A percentile compares a stretch with the other conserved stretches of the same genome.
These are phyloP conservation scores for Anguilla rostrata DNA, from an alignment of 2,113 vertebrate genomes.

Conservation along the genomic window DNA sequence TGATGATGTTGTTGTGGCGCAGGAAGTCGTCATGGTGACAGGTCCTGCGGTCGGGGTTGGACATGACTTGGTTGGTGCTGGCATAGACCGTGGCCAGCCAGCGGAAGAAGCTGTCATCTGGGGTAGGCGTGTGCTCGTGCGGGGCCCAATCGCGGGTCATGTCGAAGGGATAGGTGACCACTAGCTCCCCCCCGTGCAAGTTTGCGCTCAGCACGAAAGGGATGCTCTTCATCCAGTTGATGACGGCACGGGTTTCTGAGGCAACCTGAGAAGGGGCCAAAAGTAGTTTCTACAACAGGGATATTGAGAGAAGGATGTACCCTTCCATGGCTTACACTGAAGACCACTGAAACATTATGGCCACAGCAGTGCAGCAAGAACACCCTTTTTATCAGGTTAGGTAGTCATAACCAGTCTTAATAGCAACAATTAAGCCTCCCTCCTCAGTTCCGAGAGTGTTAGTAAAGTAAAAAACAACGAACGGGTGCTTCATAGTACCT, in stretches of 20 bases:
- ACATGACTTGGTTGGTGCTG: slow-evolving; percentile 80
- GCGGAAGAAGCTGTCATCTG: slow-evolving; percentile 86
- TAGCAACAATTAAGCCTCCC: no score
- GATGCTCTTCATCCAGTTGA: slow-evolving; percentile 92
- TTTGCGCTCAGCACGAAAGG: slow-evolving; percentile 94
- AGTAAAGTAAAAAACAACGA: no score
- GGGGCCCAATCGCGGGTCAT: slow-evolving; percentile 88
- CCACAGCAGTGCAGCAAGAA: neutral
- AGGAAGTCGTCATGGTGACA: slow-evolving; percentile 90
- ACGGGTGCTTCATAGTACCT: no score
- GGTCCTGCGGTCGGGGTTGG: slow-evolving; percentile 75
- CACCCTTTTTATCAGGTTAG: neutral
- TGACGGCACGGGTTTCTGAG: slow-evolving; percentile 86
- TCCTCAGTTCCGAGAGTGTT: no score
- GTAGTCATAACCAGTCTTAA: no score
- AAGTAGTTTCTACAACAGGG: neutral
- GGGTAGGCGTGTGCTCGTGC: slow-evolving; percentile 80
- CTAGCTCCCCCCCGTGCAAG: slow-evolving; percentile 90
- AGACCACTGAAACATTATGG: neutral
- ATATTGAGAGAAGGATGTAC: neutral
- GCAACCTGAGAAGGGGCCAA: slow-evolving; percentile 72
- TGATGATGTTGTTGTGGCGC: slow-evolving; percentile 83
- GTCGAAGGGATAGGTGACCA: slow-evolving; percentile 91
- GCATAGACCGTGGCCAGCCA: slow-evolving; percentile 92
- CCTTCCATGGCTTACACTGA: neutral